Evolutionary conservation across 1,140 invertebrate genomes (phyloP), one percentile per base, ranked within the genome.

Genomic region (Mercenaria mercenaria): DNA sequence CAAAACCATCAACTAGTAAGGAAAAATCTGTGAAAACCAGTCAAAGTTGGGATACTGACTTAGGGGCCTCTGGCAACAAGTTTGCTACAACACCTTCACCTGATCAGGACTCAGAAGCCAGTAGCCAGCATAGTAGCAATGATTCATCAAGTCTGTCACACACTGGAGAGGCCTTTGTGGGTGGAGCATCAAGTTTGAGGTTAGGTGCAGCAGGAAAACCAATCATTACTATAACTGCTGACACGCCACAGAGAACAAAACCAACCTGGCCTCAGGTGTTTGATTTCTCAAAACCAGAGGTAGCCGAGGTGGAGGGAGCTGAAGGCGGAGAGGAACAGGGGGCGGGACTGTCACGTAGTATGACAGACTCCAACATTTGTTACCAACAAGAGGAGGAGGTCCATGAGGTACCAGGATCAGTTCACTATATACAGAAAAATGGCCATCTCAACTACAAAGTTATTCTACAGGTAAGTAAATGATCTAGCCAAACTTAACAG

Each of bases 361-460:
- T 98, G 94, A 99, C 99, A 0, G 99, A 99, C 95, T 99, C 98
- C 0, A 98, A 99, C 92, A 99, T 99, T 64, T 98, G 97, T 56
- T 99, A 99, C 94, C 96, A 97, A 10, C 97, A 97, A 0, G 97
- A 98, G 91, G 98, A 98, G 92, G 96, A 96, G 47, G 91, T 93
- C 3, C 82, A 92, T 59, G 95, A 95, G 84, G 95, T 94, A 23
- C 97, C 98, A 0, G 99, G 99, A 0, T 98, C 99, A 0, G 96
- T 97, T 23, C 97, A 97, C 95, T 99, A 99, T 93, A 99, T 99
- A 41, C 99, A 99, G 41, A 97, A 98, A 93, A 98, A 99, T 93
- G 99, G 99, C 0, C 98, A 99, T 94, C 97, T 99, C 61, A 98
- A 99, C 96, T 97, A 98, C 90, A 97, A 98, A 95, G 98, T 99